Evolutionary conservation across 2,797 vertebrate species (phyloP).

Genomic region (Galago senegalensis): DNA sequence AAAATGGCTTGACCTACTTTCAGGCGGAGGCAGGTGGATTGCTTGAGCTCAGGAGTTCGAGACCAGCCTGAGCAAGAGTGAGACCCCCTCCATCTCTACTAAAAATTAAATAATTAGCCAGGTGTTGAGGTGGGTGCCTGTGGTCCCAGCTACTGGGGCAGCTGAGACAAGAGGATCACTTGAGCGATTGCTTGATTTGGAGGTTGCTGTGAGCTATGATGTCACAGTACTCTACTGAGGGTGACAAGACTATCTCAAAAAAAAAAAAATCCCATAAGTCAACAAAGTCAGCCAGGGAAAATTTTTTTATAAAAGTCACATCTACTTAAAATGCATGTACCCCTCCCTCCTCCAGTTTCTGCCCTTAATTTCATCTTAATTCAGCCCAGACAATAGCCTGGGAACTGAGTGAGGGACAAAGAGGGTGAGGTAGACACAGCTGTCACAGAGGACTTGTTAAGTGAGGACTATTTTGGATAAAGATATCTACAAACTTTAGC

Average conservation of each 20-base stretch:
- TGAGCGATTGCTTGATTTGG: too few relatives aligned
- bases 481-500: not conserved
- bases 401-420: not conserved
- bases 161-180: too few relatives aligned
- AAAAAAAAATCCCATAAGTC: not conserved
- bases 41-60: too few relatives aligned
- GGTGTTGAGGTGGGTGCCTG: too few relatives aligned
- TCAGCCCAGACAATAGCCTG: not conserved
- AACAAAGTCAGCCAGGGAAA: not conserved
- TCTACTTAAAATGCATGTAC: not conserved
- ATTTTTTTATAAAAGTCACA: constrained; percentile 13
- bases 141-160: too few relatives aligned
- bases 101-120: too few relatives aligned
- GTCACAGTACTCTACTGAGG: too few relatives aligned
- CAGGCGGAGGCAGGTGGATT: not conserved
- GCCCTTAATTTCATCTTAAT: not conserved
- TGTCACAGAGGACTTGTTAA: not conserved
- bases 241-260: too few relatives aligned
- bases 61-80: too few relatives aligned
- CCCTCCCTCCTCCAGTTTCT: not conserved
- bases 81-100: too few relatives aligned
- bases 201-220: too few relatives aligned
- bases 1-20: constrained; percentile 42
- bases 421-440: not conserved
- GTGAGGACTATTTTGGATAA: not conserved